Base-by-base conservation (phyloP, 1,140 invertebrate species). In the Dendrolimus kikuchii region DNA sequence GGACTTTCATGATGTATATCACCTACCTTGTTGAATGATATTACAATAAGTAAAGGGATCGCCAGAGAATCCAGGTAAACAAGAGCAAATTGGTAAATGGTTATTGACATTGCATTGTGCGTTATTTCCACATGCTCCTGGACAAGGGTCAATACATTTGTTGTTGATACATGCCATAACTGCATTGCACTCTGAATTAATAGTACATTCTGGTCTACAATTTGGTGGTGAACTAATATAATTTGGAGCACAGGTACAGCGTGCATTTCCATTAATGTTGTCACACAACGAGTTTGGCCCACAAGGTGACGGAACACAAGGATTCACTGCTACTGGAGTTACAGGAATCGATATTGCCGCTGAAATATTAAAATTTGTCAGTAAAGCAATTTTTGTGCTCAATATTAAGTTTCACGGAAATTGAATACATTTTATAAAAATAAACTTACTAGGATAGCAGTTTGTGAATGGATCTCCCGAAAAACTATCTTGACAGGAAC, bases 251-350 rank as follows among this genome's bases (percentile, higher is more conserved):
- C 93, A 95, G 44, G 91, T 91, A 64, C 93, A 95, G 0, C 91
- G 90, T 5, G 91, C 89, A 39, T 88, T 87, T 40, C 90, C 90
- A 41, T 90, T 90, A 45, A 91, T 87, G 51, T 90, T 81, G 63
- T 90, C 86, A 68, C 94, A 96, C 68, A 92, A 85, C 5, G 92
- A 89, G 67, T 92, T 89, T 5, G 90, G 86, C 23, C 94, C 94
- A 77, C 94, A 95, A 5, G 93, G 93, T 9, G 92, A 91, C 42
- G 93, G 93, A 7, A 92, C 72, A 68, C 94, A 95, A 8, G 93
- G 92, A 77, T 94, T 89, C 54, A 85, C 61, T 41, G 81, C 69
- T 10, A 68, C 84, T 81, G 37, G 80, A 6, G 8, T 38, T 41
- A 51, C 59, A 5, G 61, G 57, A 38, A 73, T 48, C 37, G 69